These are phyloP conservation scores for Oreochromis spilurus DNA, from an alignment of 2,113 vertebrate species.

Conservation along the genomic window DNA sequence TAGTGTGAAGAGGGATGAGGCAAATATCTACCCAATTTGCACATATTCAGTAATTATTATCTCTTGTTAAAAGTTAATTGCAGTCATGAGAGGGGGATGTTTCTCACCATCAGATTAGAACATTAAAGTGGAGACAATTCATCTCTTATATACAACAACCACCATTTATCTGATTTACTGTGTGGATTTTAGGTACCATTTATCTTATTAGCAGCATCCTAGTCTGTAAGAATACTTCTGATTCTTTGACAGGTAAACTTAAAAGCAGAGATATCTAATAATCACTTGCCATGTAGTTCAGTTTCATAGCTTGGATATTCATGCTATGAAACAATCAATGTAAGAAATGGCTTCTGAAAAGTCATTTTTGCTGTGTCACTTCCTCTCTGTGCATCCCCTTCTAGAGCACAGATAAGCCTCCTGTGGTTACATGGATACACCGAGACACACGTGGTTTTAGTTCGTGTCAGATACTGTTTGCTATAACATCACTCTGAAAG, in stretches of 20 bases:
- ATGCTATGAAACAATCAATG: not conserved
- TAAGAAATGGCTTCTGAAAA: not conserved
- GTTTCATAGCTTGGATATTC: not conserved
- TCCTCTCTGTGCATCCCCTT: conserved; percentile 25
- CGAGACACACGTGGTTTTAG: not conserved
- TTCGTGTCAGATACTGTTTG: not conserved
- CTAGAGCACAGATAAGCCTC: not conserved
- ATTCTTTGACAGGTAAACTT: not conserved
- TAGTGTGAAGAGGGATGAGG: not conserved
- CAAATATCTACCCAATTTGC: not conserved
- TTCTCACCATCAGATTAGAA: not conserved
- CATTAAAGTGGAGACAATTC: not conserved
- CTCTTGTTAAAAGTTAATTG: not conserved
- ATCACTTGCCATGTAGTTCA: not conserved
- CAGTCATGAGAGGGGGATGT: not conserved
- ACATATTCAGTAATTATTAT: not conserved
- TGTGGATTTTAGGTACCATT: not conserved
- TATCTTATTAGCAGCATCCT: not conserved
- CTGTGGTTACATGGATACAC: not conserved
- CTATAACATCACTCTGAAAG: not conserved
- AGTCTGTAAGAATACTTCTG: not conserved
- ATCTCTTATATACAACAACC: not conserved
- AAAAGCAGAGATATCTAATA: not conserved
- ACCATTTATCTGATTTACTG: not conserved
- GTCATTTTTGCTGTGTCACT: conserved; percentile 11